Base-by-base conservation (phyloP, 2,797 vertebrate species). In the Octomys mimax region DNA sequence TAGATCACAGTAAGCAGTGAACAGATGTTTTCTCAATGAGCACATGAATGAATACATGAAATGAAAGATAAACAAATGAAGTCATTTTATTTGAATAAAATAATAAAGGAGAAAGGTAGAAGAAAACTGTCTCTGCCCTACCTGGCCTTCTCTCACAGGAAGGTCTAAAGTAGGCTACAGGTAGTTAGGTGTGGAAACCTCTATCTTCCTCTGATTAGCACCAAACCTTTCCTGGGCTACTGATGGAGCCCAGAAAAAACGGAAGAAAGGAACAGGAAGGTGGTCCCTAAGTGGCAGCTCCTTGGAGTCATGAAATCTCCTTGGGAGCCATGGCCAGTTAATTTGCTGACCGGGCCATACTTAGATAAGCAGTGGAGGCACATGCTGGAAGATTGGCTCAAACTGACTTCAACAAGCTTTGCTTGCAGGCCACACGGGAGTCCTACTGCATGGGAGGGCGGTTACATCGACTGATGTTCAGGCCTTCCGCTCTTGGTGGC, bases 301-400 rank as follows among this genome's bases (percentile, higher is more conserved):
- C 62, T 77, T 75, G 78, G 91, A 84, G 49, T 93, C 95, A 42
- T 1, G 82, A 73, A 95, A 96, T 80, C 94, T 92, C 95, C 94
- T 95, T 46, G 96, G 83, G 46, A 73, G 87, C 94, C 89, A 90
- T 22, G 90, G 75, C 83, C 96, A 89, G 92, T 97, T 96, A 98
- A 98, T 98, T 97, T 96, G 97, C 94, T 96, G 96, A 97, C 97
- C 75, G 89, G 91, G 89, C 92, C 98, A 89, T 95, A 97, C 98
- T 95, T 92, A 70, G 91, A 97, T 98, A 92, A 97, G 96, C 96
- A 95, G 79, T 90, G 95, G 93, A 84, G 85, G 92, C 73, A 61
- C 95, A 90, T 85, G 94, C 52, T 2, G 21, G 90, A 97, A 89
- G 84, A 85, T 11, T 97, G 96, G 96, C 96, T 83, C 21, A 14